These are phyloP conservation scores for Cyprinodon tularosa DNA, from an alignment of 2,113 vertebrate species.

Conservation along the genomic window DNA sequence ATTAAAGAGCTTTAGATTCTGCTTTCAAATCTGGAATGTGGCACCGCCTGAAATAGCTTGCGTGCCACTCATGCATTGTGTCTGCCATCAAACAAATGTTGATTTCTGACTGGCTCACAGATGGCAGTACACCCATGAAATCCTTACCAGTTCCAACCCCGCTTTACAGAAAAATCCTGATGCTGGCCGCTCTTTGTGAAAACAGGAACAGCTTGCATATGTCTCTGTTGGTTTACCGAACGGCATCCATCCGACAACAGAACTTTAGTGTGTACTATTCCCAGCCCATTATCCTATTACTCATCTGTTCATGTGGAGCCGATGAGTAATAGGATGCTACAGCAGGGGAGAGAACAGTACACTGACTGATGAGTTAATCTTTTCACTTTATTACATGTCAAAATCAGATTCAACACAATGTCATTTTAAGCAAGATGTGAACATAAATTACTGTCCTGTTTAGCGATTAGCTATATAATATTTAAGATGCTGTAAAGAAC, in stretches of 20 bases:
- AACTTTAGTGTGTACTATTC: conserved; percentile 21
- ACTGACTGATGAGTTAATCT: conserved; percentile 12
- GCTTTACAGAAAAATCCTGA: conserved; percentile 33
- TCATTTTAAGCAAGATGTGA: neutral
- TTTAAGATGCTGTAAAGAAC: neutral
- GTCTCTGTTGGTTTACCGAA: conserved; percentile 22
- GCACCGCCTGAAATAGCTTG: neutral
- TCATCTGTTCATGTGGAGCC: conserved; percentile 38
- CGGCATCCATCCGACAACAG: conserved; percentile 29
- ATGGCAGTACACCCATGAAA: conserved; percentile 56
- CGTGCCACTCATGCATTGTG: conserved; percentile 6
- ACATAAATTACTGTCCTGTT: neutral
- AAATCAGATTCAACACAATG: conserved; percentile 3
- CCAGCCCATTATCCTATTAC: conserved; percentile 36
- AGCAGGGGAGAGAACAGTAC: neutral
- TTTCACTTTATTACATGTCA: conserved; percentile 15
- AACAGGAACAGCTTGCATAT: conserved; percentile 35
- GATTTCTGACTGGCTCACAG: conserved; percentile 48
- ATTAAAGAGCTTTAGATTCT: neutral
- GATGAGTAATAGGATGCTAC: conserved; percentile 37
- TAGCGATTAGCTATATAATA: neutral
- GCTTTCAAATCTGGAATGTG: neutral
- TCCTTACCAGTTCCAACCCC: conserved; percentile 22
- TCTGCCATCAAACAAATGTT: conserved; percentile 28
- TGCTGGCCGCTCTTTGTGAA: conserved; percentile 46